Evolutionary conservation across 2,888 invertebrate genomes (phyloP).

Genomic region (Drosophila anomalata): DNA sequence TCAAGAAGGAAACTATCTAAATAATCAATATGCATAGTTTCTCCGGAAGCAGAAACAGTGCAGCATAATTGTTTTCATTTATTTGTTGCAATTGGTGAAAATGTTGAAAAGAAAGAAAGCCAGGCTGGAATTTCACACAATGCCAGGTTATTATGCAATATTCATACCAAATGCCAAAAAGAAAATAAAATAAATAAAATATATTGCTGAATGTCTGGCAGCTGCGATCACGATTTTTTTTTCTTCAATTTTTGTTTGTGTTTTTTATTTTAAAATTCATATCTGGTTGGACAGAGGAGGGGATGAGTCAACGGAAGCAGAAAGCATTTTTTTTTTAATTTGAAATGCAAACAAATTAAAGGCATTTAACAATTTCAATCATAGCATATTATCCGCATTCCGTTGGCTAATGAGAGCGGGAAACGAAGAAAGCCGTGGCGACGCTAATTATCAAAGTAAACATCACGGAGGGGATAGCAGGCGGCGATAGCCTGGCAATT

Average conservation of each 20-base stretch:
- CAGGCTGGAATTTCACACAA: constrained; percentile 16
- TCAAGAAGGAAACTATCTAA: constrained; percentile 14
- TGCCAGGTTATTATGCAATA: constrained; percentile 43
- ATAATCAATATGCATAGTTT: constrained; percentile 17
- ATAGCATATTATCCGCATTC: constrained; percentile 76
- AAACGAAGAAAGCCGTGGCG: constrained; percentile 34
- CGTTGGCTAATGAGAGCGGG: constrained; percentile 58
- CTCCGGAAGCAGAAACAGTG: constrained; percentile 25
- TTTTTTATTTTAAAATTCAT: constrained; percentile 2
- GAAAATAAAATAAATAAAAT: not conserved
- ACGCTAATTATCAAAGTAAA: constrained; percentile 66
- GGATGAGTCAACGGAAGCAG: constrained; percentile 51
- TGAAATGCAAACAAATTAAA: constrained; percentile 72
- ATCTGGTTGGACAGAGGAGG: not conserved
- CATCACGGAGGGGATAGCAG: constrained; percentile 11
- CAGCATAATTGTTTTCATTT: constrained; percentile 1
- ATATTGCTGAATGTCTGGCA: constrained; percentile 12
- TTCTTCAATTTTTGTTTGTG: not conserved
- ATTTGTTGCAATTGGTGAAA: not conserved
- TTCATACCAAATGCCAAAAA: constrained; percentile 20
- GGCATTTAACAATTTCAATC: constrained; percentile 71
- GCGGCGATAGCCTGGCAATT: constrained; percentile 45
- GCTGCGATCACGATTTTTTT: constrained; percentile 50
- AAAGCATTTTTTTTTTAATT: constrained; percentile 43
- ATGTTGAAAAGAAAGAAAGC: not conserved